These are phyloP conservation scores for Spisula solida DNA, from an alignment of 2,888 invertebrate genomes.

Conservation along the genomic window DNA sequence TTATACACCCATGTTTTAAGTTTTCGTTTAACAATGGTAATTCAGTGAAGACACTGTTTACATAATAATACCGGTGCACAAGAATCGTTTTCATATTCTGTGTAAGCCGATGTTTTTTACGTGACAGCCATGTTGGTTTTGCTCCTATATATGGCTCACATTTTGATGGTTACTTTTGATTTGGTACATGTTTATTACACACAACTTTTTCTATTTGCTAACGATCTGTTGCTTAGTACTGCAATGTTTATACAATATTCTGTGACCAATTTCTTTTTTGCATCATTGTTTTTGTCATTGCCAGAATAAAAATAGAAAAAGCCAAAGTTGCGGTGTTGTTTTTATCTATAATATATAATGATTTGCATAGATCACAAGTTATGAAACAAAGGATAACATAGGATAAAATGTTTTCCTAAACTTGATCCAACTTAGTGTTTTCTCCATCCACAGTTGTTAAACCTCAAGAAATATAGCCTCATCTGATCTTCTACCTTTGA, in stretches of 20 bases:
- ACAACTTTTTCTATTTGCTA: slow-evolving; percentile 24
- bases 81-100: neutral
- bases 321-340: slow-evolving; percentile 27
- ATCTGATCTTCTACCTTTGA: too few species aligned
- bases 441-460: too few species aligned
- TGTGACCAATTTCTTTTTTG: slow-evolving; percentile 67
- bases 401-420: too few species aligned
- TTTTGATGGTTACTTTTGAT: neutral
- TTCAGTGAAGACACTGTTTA: neutral
- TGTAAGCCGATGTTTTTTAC: neutral
- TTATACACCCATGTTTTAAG: neutral
- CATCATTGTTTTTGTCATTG: slow-evolving; percentile 72
- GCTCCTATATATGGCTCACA: neutral
- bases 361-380: too few species aligned
- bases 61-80: neutral
- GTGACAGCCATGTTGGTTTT: neutral
- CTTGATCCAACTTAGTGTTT: too few species aligned
- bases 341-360: too few species aligned
- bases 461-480: too few species aligned
- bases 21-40: neutral
- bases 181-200: slow-evolving; percentile 9
- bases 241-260: slow-evolving; percentile 59
- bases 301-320: slow-evolving; percentile 72
- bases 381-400: too few species aligned
- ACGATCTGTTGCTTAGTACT: slow-evolving; percentile 55